Evolutionary conservation across 2,113 vertebrate genomes (phyloP), one percentile per base, ranked within the genome.

Genomic region (Clarias macrocephalus): DNA sequence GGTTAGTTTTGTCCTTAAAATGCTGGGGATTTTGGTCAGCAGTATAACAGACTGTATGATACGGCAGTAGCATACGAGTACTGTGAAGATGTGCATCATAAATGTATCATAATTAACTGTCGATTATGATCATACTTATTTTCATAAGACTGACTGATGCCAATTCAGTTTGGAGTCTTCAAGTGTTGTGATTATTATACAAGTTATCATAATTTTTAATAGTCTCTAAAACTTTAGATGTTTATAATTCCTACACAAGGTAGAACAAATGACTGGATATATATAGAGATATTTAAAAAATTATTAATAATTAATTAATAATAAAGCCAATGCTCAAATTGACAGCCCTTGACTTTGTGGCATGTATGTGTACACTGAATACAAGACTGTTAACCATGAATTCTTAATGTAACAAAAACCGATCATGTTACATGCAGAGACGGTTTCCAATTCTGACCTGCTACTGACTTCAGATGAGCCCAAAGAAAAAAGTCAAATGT

Each of bases 1-100:
- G 66, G 59, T 80, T 57, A 19, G 76, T 57, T 79, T 59, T 80
- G 28, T 80, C 13, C 25, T 25, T 77, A n/a, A n/a, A 77, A 77
- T 75, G 42, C 37, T 54, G 42, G 25, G 42, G 33, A 11, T 72
- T 72, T 72, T 10, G 33, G 23, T 13, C 48, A 54, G 23, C 48
- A 54, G 48, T 48, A 2, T 11, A 79, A 30, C n/a, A 33, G 28
- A 28, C 77, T 33, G 3, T 7, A 59, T 59, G n/a, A 80, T 79
- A 59, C n/a, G 28, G 12, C 18, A 59, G 2, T 15, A 25, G 28
- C 28, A 80, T 21, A 60, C 13, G 57, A 56, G 28, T 79, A 79
- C 16, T 54, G 75, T 76, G 73, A n/a, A n/a, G 11, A 76, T 25
- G 25, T 76, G 23, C 73, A 54, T 25, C 1, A 5, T 33, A 42